phyloP scores from a whole-genome alignment of 2,797 vertebrate genomes.

The Siniperca scherzeri region DNA sequence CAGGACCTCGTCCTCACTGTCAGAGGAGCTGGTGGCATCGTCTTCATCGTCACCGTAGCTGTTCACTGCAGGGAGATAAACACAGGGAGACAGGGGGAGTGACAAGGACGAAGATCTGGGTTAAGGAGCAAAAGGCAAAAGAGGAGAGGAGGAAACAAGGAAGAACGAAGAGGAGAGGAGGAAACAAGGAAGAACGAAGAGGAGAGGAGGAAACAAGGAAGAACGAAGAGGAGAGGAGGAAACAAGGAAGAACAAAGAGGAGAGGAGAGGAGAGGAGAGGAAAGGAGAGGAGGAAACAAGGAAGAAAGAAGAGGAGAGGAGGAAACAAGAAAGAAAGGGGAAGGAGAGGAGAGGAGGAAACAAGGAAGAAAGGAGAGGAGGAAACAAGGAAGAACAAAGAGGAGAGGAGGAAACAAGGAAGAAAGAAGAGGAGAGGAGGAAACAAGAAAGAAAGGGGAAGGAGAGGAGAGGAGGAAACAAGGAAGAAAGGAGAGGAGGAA shows the following conservation, averaged over 20 bases:
- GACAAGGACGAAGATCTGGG: conserved; percentile 38
- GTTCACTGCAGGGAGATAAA: conserved; percentile 77
- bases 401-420: background rate
- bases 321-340: too few species aligned
- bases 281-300: too few species aligned
- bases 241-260: too few species aligned
- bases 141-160: background rate
- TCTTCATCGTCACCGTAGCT: conserved; percentile 80
- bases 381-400: background rate
- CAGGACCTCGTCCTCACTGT: conserved; percentile 87
- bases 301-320: too few species aligned
- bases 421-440: too few species aligned
- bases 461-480: background rate
- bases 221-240: too few species aligned
- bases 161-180: background rate
- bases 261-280: too few species aligned
- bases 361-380: background rate
- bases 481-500: background rate
- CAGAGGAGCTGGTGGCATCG: conserved; percentile 82
- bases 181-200: too few species aligned
- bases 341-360: background rate
- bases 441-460: background rate
- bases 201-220: background rate
- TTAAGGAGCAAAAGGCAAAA: background rate
- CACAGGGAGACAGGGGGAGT: conserved; percentile 49